Conservation (phyloP, 2,888 invertebrate species). For the Phyto melanocephala region DNA sequence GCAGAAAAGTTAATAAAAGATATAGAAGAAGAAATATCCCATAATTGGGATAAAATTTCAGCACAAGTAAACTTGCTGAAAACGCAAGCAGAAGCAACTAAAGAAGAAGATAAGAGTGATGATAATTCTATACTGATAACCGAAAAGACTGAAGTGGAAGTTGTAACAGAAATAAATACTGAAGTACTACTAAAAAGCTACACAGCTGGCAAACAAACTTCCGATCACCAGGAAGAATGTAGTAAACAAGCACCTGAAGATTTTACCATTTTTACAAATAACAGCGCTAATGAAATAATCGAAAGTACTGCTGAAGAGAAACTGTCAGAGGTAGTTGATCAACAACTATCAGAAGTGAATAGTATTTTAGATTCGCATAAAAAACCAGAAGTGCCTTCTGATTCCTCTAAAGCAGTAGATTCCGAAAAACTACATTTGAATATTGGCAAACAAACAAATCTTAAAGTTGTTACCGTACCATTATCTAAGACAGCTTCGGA, state of each 20-base stretch:
- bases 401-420: background rate
- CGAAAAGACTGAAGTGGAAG: background rate
- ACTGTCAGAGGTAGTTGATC: constrained; percentile 72
- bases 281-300: background rate
- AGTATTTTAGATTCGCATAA: constrained; percentile 71
- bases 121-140: background rate
- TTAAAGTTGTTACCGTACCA: constrained; percentile 70
- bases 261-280: background rate
- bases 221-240: too few species aligned
- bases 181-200: background rate
- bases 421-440: constrained; percentile 10
- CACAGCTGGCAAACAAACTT: too few species aligned
- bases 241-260: too few species aligned
- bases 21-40: constrained; percentile 46
- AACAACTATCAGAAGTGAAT: constrained; percentile 73
- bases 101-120: background rate
- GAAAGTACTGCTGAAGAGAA: constrained; percentile 37
- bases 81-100: background rate
- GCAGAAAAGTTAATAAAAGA: constrained; percentile 35
- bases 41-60: constrained; percentile 34
- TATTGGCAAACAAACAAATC: constrained; percentile 62
- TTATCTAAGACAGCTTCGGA: constrained; percentile 74
- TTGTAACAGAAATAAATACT: background rate
- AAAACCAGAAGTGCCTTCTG: background rate
- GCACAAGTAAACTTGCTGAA: background rate